These are phyloP conservation scores for Hemibagrus wyckioides DNA, from an alignment of 2,113 vertebrate genomes.

Conservation along the genomic window DNA sequence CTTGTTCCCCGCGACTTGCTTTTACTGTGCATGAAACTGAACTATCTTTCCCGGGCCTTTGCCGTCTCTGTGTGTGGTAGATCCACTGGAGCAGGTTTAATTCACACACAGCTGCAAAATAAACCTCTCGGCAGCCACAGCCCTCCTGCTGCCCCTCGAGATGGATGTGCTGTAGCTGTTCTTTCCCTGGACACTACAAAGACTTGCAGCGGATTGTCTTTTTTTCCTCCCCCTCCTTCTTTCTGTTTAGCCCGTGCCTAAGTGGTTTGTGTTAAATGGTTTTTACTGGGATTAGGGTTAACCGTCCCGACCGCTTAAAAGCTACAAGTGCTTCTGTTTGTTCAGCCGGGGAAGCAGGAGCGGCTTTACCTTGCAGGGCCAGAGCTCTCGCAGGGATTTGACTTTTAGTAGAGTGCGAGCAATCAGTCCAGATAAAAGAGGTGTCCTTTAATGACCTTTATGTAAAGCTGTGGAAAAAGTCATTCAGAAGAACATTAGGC, in stretches of 20 bases:
- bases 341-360: background rate
- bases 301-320: constrained; percentile 38
- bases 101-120: constrained; percentile 46
- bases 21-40: constrained; percentile 16
- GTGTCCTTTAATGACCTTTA: background rate
- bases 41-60: background rate
- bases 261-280: constrained; percentile 49
- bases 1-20: constrained; percentile 28
- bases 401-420: background rate
- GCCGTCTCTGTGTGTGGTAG: constrained; percentile 44
- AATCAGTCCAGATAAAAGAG: background rate
- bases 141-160: constrained; percentile 9
- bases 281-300: constrained; percentile 53
- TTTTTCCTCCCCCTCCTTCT: background rate
- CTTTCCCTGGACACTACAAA: constrained; percentile 21
- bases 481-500: background rate
- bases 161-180: constrained; percentile 25
- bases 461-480: background rate
- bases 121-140: constrained; percentile 30
- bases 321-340: constrained; percentile 49
- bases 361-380: constrained; percentile 24
- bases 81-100: constrained; percentile 43
- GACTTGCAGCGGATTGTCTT: constrained; percentile 9
- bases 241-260: constrained; percentile 12
- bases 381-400: background rate